Evolutionary conservation across 2,888 invertebrate species (phyloP).

Genomic region (Limnephilus rhombicus): DNA sequence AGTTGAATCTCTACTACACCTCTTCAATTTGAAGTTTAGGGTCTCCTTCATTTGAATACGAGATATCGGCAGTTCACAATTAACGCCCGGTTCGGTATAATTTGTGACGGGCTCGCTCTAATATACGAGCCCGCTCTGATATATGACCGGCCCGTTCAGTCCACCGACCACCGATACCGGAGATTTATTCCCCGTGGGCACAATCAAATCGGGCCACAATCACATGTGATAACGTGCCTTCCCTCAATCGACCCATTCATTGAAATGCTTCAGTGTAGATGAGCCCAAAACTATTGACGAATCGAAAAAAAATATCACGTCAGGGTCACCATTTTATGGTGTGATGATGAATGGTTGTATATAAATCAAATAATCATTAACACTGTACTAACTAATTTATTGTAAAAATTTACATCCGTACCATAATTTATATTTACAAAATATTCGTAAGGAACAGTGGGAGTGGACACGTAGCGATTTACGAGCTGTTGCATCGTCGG

Average conservation of each 20-base stretch:
- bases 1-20: slow-evolving; percentile 18
- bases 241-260: neutral
- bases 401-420: too few relatives aligned
- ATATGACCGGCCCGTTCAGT: neutral
- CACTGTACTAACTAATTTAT: too few relatives aligned
- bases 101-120: slow-evolving; percentile 54
- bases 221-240: neutral
- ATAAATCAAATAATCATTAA: too few relatives aligned
- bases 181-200: slow-evolving; percentile 48
- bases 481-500: too few relatives aligned
- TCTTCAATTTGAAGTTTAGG: slow-evolving; percentile 29
- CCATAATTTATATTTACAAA: too few relatives aligned
- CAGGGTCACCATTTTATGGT: too few relatives aligned
- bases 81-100: slow-evolving; percentile 54
- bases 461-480: too few relatives aligned
- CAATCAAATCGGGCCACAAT: slow-evolving; percentile 44
- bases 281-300: neutral
- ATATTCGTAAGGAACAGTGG: too few relatives aligned
- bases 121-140: slow-evolving; percentile 37
- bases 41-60: slow-evolving; percentile 55
- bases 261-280: neutral
- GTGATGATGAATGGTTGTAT: too few relatives aligned
- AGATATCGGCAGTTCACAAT: slow-evolving; percentile 58
- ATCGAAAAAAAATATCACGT: neutral
- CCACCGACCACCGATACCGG: slow-evolving; percentile 12